These are phyloP conservation scores for Sylvia atricapilla DNA, from an alignment of 2,113 vertebrate species.

Conservation along the genomic window DNA sequence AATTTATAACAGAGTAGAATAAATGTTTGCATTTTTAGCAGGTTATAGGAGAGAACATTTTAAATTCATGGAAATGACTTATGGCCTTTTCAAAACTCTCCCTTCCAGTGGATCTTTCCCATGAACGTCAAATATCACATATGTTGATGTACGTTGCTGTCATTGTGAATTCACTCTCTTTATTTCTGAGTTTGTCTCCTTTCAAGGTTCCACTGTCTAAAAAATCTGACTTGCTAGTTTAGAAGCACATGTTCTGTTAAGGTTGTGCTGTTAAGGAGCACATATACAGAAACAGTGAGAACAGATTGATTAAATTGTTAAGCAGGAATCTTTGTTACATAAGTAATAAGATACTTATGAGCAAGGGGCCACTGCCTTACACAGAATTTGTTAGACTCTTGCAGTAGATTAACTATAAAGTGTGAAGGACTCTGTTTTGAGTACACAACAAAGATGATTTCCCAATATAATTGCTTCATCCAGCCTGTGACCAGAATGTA, in stretches of 20 bases:
- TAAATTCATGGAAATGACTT: neutral
- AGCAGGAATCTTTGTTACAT: neutral
- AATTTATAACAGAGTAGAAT: neutral
- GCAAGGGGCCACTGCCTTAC: neutral
- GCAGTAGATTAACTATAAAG: neutral
- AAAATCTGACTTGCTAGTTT: neutral
- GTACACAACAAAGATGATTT: neutral
- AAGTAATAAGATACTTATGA: neutral
- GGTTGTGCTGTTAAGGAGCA: neutral
- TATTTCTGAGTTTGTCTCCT: neutral
- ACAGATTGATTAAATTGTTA: neutral
- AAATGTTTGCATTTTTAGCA: neutral
- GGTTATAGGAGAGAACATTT: neutral
- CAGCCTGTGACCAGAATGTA: neutral
- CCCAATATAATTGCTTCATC: neutral
- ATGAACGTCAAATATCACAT: neutral
- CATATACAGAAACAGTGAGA: neutral
- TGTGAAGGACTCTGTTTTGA: neutral
- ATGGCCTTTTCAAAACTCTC: neutral
- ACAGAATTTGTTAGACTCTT: neutral
- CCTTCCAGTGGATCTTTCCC: neutral
- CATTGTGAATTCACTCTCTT: neutral
- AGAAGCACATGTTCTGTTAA: neutral
- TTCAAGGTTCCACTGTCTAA: neutral
- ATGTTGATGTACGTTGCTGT: neutral